A percentile compares a stretch with the other conserved stretches of the same genome.
These are phyloP conservation scores for Corynorhinus townsendii DNA, from an alignment of 2,113 vertebrate species.

Conservation along the genomic window DNA sequence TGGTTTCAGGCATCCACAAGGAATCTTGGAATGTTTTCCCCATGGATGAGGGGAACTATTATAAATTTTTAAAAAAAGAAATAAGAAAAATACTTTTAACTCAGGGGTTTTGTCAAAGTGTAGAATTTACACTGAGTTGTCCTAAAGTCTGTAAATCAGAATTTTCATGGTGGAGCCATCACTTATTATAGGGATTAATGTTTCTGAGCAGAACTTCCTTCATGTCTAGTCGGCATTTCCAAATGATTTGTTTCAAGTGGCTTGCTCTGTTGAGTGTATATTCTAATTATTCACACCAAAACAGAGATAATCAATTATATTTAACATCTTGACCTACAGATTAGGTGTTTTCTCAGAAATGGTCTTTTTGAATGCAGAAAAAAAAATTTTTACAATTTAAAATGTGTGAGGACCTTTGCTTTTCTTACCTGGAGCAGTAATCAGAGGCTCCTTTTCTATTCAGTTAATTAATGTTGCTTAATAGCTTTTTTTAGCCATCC, in stretches of 20 bases:
- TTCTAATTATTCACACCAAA: conserved; percentile 42
- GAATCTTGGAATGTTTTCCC: background rate
- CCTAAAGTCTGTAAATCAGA: background rate
- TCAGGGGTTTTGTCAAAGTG: too few species aligned
- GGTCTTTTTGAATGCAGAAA: background rate
- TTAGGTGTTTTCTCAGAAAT: background rate
- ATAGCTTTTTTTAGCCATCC: background rate
- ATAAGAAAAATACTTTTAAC: background rate
- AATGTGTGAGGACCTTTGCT: background rate
- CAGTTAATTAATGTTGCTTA: background rate
- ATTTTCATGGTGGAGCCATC: background rate
- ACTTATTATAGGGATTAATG: background rate
- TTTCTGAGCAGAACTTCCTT: background rate
- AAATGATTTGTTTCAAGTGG: conserved; percentile 38
- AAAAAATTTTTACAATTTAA: background rate
- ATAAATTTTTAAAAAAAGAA: background rate
- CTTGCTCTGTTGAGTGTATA: conserved; percentile 1
- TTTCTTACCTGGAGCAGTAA: background rate
- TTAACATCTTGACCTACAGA: conserved; percentile 7
- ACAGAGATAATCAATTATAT: conserved; percentile 46
- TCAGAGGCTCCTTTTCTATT: background rate
- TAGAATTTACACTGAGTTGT: background rate
- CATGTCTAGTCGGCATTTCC: conserved; percentile 35
- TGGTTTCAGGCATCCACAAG: background rate
- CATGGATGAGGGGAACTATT: background rate